These are phyloP conservation scores for Limenitis arthemis DNA, from an alignment of 2,888 invertebrate species.

Conservation along the genomic window DNA sequence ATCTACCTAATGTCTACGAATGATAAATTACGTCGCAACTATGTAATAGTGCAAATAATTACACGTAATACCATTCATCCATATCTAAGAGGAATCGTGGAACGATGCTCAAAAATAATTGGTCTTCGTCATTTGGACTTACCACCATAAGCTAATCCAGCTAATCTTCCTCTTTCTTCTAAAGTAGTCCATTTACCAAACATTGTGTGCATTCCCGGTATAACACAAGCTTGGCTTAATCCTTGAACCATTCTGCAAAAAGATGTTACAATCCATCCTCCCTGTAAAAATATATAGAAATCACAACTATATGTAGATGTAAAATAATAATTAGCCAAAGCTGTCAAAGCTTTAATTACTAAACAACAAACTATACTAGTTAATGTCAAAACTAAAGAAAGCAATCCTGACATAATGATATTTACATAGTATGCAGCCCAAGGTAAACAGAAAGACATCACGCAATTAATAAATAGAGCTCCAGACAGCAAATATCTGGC, in stretches of 20 bases:
- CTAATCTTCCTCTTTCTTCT: constrained; percentile 74
- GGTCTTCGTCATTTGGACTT: not conserved
- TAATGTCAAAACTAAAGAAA: too few species aligned
- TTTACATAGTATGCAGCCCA: constrained; percentile 40
- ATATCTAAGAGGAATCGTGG: too few species aligned
- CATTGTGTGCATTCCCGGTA: constrained; percentile 76
- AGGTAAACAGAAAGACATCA: constrained; percentile 78
- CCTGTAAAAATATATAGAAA: constrained; percentile 33
- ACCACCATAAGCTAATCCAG: constrained; percentile 67
- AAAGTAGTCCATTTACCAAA: constrained; percentile 78
- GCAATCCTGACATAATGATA: too few species aligned
- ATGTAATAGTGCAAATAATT: too few species aligned
- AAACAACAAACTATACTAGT: too few species aligned
- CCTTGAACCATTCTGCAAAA: constrained; percentile 76
- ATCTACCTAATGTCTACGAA: too few species aligned
- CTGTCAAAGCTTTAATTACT: too few species aligned
- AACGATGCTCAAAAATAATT: too few species aligned
- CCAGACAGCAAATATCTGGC: constrained; percentile 74
- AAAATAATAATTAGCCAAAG: too few species aligned
- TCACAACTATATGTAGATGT: too few species aligned
- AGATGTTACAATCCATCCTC: constrained; percentile 72
- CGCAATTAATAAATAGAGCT: constrained; percentile 73
- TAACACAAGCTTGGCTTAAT: constrained; percentile 75
- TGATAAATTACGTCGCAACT: too few species aligned
- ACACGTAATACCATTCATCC: too few species aligned